phyloP scores from a whole-genome alignment of 2,888 invertebrate species.

The Athetis lepigone region DNA sequence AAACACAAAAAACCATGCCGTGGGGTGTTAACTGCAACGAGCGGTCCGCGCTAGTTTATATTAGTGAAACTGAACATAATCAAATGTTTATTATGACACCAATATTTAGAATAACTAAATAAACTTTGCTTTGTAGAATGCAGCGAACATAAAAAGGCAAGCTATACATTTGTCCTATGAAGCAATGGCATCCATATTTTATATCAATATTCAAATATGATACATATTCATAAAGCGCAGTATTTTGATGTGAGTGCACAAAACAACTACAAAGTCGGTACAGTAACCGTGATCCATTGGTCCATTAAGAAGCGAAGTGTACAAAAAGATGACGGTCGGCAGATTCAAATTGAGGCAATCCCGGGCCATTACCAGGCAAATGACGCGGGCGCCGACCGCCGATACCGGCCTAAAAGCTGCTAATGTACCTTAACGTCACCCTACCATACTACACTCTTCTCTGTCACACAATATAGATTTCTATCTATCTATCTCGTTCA shows the following conservation, averaged over 20 bases:
- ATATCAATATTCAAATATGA: constrained; percentile 32
- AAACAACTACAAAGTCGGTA: constrained; percentile 45
- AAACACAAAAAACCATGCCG: constrained; percentile 73
- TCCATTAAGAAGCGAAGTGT: constrained; percentile 76
- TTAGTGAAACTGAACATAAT: constrained; percentile 48
- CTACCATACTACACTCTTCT: constrained; percentile 66
- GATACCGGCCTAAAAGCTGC: constrained; percentile 82
- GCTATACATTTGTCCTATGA: constrained; percentile 11
- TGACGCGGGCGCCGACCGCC: constrained; percentile 81
- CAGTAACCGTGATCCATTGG: constrained; percentile 72
- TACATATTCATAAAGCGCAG: constrained; percentile 35
- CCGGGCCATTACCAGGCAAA: constrained; percentile 83
- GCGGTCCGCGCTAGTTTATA: constrained; percentile 68
- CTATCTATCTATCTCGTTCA: constrained; percentile 67
- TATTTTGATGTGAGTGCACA: constrained; percentile 41
- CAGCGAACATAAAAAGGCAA: constrained; percentile 6
- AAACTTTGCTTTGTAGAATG: constrained; percentile 19
- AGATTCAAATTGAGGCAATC: constrained; percentile 84
- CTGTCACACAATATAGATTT: constrained; percentile 62
- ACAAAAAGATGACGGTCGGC: constrained; percentile 74
- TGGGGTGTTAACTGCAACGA: constrained; percentile 82
- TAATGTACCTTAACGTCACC: constrained; percentile 79
- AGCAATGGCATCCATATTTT: neutral
- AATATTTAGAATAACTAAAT: constrained; percentile 38
- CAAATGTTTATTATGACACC: constrained; percentile 40